These are phyloP conservation scores for Hipposideros armiger DNA, from an alignment of 2,113 vertebrate species.

Conservation along the genomic window DNA sequence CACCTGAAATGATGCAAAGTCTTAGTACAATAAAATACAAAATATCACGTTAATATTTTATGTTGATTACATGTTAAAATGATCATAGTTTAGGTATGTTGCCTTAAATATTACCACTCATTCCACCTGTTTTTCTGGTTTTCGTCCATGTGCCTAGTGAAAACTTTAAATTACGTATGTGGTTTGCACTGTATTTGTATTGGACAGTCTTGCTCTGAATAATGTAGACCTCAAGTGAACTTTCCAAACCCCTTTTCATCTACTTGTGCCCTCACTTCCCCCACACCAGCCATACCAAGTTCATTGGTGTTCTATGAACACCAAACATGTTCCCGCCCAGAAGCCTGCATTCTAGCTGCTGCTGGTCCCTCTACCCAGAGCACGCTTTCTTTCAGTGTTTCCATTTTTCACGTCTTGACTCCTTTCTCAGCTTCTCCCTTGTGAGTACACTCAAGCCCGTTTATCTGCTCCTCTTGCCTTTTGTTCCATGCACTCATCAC, in stretches of 20 bases:
- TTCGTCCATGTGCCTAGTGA: neutral
- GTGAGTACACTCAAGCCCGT: neutral
- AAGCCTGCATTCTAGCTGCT: neutral
- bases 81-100: neutral
- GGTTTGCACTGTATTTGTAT: neutral
- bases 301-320: slow-evolving; percentile 5
- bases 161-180: neutral
- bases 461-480: neutral
- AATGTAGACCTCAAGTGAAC: neutral
- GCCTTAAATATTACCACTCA: neutral
- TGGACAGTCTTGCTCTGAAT: neutral
- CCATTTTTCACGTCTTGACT: neutral
- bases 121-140: neutral
- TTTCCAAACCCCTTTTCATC: neutral
- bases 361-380: neutral
- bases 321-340: neutral
- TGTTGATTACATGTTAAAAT: slow-evolving; percentile 17
- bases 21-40: neutral
- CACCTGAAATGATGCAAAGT: neutral
- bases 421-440: neutral
- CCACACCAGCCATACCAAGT: neutral
- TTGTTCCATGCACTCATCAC: neutral
- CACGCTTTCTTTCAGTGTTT: neutral
- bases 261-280: neutral
- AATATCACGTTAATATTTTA: neutral